These are phyloP conservation scores for Physella acuta DNA, from an alignment of 1,140 invertebrate genomes.

Conservation along the genomic window DNA sequence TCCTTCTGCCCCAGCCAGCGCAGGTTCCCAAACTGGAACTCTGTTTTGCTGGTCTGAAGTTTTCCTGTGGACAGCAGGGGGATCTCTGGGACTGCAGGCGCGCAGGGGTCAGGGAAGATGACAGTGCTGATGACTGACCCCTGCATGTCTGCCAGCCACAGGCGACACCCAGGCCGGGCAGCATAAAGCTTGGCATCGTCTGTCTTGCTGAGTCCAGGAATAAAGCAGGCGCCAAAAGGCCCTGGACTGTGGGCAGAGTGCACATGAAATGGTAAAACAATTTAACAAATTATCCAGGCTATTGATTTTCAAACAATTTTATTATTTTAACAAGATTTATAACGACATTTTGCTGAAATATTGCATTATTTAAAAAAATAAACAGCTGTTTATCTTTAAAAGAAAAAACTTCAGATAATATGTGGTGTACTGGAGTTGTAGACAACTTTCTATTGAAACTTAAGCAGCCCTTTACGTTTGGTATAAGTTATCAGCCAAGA, in stretches of 20 bases:
- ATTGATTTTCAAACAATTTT: too few species aligned
- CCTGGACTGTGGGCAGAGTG: slow-evolving; percentile 54
- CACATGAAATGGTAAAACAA: too few species aligned
- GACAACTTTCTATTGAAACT: too few species aligned
- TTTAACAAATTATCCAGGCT: too few species aligned
- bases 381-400: too few species aligned
- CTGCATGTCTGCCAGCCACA: slow-evolving; percentile 77
- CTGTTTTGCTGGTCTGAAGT: slow-evolving; percentile 9
- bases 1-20: slow-evolving; percentile 71
- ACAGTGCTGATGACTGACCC: slow-evolving; percentile 82
- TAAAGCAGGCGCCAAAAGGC: slow-evolving; percentile 57
- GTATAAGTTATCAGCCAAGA: too few species aligned
- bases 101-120: slow-evolving; percentile 75
- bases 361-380: too few species aligned
- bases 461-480: too few species aligned
- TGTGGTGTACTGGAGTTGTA: too few species aligned
- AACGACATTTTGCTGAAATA: background rate
- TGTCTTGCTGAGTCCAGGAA: slow-evolving; percentile 45
- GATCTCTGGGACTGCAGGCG: slow-evolving; percentile 32
- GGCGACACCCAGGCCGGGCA: slow-evolving; percentile 74
- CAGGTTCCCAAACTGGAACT: slow-evolving; percentile 69
- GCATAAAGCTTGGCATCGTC: slow-evolving; percentile 68
- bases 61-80: slow-evolving; percentile 31
- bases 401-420: too few species aligned
- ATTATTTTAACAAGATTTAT: too few species aligned